Evolutionary conservation across 2,888 invertebrate species (phyloP).

Genomic region (Pyrochroa serraticornis): DNA sequence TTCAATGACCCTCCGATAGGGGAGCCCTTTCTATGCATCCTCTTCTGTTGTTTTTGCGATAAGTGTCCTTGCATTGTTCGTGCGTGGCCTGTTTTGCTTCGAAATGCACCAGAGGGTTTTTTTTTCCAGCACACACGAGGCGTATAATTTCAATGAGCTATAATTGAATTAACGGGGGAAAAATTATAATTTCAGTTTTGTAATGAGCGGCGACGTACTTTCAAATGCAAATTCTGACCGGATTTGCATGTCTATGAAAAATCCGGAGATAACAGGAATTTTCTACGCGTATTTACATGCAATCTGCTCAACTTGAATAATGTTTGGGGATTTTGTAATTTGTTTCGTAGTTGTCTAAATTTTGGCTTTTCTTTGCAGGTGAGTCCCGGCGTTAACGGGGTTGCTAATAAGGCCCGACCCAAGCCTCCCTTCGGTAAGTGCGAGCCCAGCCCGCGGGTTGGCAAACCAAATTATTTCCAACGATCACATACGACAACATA

Average conservation of each 20-base stretch:
- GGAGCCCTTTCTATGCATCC: conserved; percentile 33
- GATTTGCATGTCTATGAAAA: conserved; percentile 18
- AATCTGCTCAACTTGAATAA: conserved; percentile 12
- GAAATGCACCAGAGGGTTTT: conserved; percentile 2
- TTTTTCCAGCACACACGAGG: too few species aligned
- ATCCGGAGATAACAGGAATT: neutral
- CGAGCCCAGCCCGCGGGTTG: neutral
- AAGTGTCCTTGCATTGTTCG: conserved; percentile 18
- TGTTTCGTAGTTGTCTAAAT: conserved; percentile 2
- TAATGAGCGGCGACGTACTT: conserved; percentile 2
- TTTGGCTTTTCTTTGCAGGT: conserved; percentile 6
- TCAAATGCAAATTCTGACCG: conserved; percentile 15
- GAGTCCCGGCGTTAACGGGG: neutral
- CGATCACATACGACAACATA: too few species aligned
- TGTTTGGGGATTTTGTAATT: conserved; percentile 3
- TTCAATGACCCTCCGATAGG: conserved; percentile 47
- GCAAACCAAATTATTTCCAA: too few species aligned
- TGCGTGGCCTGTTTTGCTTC: neutral
- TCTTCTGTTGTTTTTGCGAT: conserved; percentile 26
- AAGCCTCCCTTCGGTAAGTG: neutral
- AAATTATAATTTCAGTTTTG: too few species aligned
- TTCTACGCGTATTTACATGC: neutral
- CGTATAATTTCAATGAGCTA: neutral
- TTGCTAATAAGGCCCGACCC: neutral
- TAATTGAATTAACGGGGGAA: neutral